These are phyloP conservation scores for Erebia ligea DNA, from an alignment of 2,888 invertebrate genomes.

Conservation along the genomic window DNA sequence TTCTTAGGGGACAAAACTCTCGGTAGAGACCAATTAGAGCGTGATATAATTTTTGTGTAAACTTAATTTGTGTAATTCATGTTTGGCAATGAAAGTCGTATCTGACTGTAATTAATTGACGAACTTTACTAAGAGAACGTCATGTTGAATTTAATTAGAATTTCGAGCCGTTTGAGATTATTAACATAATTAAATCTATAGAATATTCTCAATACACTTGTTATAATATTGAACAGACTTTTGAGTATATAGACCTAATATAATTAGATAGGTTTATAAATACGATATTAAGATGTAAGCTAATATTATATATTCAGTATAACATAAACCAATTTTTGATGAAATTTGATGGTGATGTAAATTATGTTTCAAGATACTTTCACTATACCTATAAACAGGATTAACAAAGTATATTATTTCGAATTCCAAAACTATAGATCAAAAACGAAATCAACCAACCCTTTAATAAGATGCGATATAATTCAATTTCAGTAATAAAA, in stretches of 20 bases:
- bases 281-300: neutral
- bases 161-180: neutral
- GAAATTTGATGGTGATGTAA: too few relatives aligned
- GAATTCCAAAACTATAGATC: slow-evolving; percentile 42
- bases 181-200: neutral
- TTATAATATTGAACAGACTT: too few relatives aligned
- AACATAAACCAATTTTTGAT: too few relatives aligned
- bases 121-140: slow-evolving; percentile 20
- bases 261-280: neutral
- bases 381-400: too few relatives aligned
- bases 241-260: neutral
- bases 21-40: slow-evolving; percentile 77
- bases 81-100: slow-evolving; percentile 39
- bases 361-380: too few relatives aligned
- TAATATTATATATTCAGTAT: neutral
- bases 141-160: slow-evolving; percentile 9
- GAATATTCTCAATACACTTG: neutral
- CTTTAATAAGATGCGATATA: slow-evolving; percentile 59
- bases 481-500: slow-evolving; percentile 75
- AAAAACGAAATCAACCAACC: slow-evolving; percentile 59
- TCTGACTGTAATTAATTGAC: slow-evolving; percentile 36
- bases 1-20: slow-evolving; percentile 74
- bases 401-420: neutral
- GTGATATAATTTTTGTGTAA: slow-evolving; percentile 78
- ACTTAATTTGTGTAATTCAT: slow-evolving; percentile 68